Conservation (phyloP, 2,113 vertebrate species). For the Silurus asotus region DNA sequence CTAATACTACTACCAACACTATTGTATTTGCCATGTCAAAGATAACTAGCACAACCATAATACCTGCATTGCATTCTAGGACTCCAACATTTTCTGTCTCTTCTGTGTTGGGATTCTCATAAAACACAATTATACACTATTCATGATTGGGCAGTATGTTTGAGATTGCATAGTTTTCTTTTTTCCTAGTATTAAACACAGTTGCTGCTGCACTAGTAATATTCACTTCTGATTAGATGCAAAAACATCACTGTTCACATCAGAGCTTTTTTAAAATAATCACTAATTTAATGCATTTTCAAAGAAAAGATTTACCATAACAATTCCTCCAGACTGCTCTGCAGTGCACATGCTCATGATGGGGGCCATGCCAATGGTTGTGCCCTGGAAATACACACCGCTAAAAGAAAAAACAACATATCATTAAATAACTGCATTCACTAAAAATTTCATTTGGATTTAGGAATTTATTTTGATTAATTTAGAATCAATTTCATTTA, state of each 20-base stretch:
- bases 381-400: slow-evolving; percentile 96
- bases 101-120: background rate
- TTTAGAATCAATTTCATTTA: too few relatives aligned
- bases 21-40: background rate
- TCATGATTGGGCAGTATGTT: background rate
- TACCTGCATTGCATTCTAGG: background rate
- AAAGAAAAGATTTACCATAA: slow-evolving; percentile 80
- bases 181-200: background rate
- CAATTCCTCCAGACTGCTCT: slow-evolving; percentile 94
- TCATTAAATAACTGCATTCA: background rate
- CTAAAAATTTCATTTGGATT: background rate
- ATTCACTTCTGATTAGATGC: slow-evolving; percentile 78
- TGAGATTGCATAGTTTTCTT: background rate
- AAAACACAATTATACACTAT: background rate
- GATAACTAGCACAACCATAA: background rate
- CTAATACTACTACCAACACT: background rate
- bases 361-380: slow-evolving; percentile 97
- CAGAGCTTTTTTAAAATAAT: background rate
- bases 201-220: slow-evolving; percentile 86
- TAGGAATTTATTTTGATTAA: background rate
- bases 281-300: background rate
- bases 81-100: background rate
- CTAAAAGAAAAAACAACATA: slow-evolving; percentile 62
- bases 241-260: background rate
- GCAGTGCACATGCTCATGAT: slow-evolving; percentile 99